Conservation (phyloP, 2,888 invertebrate genomes). For the Aproaerema taeniolella region DNA sequence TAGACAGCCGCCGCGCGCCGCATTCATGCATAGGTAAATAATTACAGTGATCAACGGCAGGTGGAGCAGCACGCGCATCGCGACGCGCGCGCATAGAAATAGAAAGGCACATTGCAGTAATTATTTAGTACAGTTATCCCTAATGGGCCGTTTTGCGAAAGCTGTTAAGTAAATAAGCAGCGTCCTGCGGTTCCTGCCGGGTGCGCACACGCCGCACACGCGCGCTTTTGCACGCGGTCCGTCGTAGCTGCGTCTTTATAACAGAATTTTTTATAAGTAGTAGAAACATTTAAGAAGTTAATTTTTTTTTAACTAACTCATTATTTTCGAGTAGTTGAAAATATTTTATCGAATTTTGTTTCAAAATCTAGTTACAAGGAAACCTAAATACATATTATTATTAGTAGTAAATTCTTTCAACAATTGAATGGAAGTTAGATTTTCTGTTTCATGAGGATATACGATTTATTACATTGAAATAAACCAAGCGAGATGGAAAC, state of each 20-base stretch:
- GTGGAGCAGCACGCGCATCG: slow-evolving; percentile 63
- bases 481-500: too few species aligned
- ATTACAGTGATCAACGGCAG: slow-evolving; percentile 74
- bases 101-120: slow-evolving; percentile 77
- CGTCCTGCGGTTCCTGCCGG: slow-evolving; percentile 65
- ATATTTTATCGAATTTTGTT: too few species aligned
- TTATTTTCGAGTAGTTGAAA: too few species aligned
- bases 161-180: slow-evolving; percentile 74
- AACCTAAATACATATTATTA: too few species aligned
- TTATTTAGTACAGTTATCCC: slow-evolving; percentile 76
- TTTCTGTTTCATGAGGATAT: too few species aligned
- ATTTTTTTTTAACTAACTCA: slow-evolving; percentile 32
- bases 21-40: slow-evolving; percentile 77
- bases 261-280: slow-evolving; percentile 46
- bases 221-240: slow-evolving; percentile 19
- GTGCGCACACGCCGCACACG: slow-evolving; percentile 38
- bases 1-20: slow-evolving; percentile 60
- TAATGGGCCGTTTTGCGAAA: slow-evolving; percentile 75
- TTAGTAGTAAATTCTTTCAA: too few species aligned
- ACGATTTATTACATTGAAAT: too few species aligned
- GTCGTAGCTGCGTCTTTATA: slow-evolving; percentile 32
- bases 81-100: slow-evolving; percentile 62
- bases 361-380: too few species aligned
- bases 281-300: too few species aligned
- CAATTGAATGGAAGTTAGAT: too few species aligned